A percentile compares a stretch with the other conserved stretches of the same genome.
Conservation (phyloP, 1,140 invertebrate genomes). For the Calliphora vicina region DNA sequence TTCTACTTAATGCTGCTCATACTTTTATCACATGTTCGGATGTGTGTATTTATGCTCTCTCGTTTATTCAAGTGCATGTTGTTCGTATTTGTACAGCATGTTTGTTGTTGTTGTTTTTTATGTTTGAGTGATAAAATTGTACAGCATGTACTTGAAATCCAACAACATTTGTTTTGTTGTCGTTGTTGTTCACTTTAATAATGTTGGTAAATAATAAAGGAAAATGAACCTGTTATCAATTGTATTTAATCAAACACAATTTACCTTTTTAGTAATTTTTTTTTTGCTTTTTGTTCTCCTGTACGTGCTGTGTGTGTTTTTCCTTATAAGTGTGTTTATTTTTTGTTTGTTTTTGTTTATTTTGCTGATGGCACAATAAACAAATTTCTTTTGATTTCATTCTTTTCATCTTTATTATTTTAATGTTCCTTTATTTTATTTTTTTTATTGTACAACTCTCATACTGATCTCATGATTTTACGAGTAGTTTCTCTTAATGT, state of each 20-base stretch:
- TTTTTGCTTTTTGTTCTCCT: background rate
- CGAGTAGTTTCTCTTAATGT: background rate
- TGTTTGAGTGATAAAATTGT: background rate
- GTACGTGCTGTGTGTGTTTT: background rate
- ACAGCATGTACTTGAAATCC: background rate
- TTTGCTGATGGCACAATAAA: slow-evolving; percentile 32
- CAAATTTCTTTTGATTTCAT: slow-evolving; percentile 19
- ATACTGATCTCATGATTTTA: too few species aligned
- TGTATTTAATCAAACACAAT: slow-evolving; percentile 15
- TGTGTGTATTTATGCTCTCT: too few species aligned
- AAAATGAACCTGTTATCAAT: slow-evolving; percentile 33
- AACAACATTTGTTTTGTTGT: background rate
- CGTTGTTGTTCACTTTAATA: background rate
- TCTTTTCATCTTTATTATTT: background rate
- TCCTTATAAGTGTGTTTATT: background rate
- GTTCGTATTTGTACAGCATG: too few species aligned
- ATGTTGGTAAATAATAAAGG: slow-evolving; percentile 14
- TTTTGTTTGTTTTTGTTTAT: background rate
- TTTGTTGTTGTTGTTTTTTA: background rate
- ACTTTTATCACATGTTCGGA: too few species aligned
- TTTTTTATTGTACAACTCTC: too few species aligned
- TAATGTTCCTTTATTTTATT: background rate
- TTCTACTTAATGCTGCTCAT: too few species aligned
- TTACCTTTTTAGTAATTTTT: background rate
- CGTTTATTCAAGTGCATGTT: too few species aligned